These are phyloP conservation scores for Xenentodon cancila DNA, from an alignment of 2,797 vertebrate genomes.

Conservation along the genomic window DNA sequence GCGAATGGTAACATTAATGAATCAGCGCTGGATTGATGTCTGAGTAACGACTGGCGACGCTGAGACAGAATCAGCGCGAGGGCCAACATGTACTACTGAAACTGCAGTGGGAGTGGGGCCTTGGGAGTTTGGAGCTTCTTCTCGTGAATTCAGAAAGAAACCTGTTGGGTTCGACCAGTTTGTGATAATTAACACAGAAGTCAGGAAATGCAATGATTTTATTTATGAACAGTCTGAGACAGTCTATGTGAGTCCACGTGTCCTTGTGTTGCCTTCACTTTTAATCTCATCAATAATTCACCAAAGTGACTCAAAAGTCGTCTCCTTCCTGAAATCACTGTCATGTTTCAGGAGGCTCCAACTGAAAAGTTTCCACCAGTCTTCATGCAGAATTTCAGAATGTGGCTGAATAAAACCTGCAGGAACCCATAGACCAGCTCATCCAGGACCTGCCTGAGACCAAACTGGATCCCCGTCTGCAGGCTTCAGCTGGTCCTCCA, in stretches of 20 bases:
- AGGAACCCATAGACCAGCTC: conserved; percentile 37
- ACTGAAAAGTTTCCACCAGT: conserved; percentile 6
- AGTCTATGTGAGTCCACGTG: too few relatives aligned
- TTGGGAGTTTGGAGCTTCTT: too few relatives aligned
- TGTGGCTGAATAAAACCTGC: conserved; percentile 19
- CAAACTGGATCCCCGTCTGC: background rate
- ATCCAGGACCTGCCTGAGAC: conserved; percentile 11
- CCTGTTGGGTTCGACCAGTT: too few relatives aligned
- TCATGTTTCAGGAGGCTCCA: background rate
- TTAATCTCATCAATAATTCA: background rate
- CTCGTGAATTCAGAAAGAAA: background rate
- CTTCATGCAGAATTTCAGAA: conserved; percentile 13
- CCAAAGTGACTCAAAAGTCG: conserved; percentile 1
- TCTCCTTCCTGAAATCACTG: background rate
- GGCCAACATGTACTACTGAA: too few relatives aligned
- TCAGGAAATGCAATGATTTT: too few relatives aligned
- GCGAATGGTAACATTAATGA: too few relatives aligned
- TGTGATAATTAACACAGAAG: too few relatives aligned
- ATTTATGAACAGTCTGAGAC: too few relatives aligned
- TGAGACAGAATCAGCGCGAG: too few relatives aligned
- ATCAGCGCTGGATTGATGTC: too few relatives aligned
- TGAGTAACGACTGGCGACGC: too few relatives aligned
- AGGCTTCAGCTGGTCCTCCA: background rate
- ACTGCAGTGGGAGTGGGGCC: background rate
- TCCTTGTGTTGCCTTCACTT: too few relatives aligned